A percentile compares a stretch with the other conserved stretches of the same genome.
Conservation (phyloP, 2,888 invertebrate species). For the Chirona hameri region DNA sequence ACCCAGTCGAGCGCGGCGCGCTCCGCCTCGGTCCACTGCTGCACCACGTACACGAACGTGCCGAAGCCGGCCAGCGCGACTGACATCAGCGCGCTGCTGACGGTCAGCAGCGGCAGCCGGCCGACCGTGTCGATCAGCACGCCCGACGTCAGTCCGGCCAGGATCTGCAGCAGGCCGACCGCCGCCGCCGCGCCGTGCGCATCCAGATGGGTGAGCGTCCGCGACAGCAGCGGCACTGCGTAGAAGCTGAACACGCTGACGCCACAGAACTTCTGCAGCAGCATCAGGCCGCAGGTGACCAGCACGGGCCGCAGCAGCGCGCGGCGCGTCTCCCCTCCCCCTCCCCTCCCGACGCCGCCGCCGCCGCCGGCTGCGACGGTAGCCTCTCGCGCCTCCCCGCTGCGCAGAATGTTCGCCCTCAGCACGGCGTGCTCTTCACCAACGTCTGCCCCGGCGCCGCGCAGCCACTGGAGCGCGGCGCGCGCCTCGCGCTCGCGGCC, state of each 20-base stretch:
- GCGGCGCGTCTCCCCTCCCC: constrained; percentile 39
- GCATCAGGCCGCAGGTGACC: constrained; percentile 81
- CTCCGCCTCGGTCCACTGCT: constrained; percentile 46
- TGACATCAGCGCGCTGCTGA: constrained; percentile 78
- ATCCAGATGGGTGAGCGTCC: constrained; percentile 75
- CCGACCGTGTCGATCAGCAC: constrained; percentile 82
- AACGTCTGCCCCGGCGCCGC: constrained; percentile 76
- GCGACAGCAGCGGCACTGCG: constrained; percentile 79
- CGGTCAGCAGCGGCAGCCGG: constrained; percentile 73
- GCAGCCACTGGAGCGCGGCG: constrained; percentile 70
- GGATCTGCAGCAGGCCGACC: constrained; percentile 57
- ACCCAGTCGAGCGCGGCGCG: constrained; percentile 53
- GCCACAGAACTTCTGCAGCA: constrained; percentile 72
- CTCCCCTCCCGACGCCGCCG: constrained; percentile 32
- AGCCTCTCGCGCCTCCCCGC: constrained; percentile 39
- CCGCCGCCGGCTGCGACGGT: neutral
- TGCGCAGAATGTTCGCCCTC: constrained; percentile 58
- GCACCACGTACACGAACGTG: constrained; percentile 72
- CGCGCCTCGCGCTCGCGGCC: constrained; percentile 70
- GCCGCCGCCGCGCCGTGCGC: constrained; percentile 74
- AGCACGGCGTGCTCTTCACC: constrained; percentile 68
- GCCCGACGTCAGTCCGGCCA: constrained; percentile 57
- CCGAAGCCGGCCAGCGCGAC: constrained; percentile 81
- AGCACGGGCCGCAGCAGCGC: constrained; percentile 65
- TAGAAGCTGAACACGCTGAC: constrained; percentile 82